Evolutionary conservation across 2,113 vertebrate species (phyloP).

Genomic region (Lathamus discolor): DNA sequence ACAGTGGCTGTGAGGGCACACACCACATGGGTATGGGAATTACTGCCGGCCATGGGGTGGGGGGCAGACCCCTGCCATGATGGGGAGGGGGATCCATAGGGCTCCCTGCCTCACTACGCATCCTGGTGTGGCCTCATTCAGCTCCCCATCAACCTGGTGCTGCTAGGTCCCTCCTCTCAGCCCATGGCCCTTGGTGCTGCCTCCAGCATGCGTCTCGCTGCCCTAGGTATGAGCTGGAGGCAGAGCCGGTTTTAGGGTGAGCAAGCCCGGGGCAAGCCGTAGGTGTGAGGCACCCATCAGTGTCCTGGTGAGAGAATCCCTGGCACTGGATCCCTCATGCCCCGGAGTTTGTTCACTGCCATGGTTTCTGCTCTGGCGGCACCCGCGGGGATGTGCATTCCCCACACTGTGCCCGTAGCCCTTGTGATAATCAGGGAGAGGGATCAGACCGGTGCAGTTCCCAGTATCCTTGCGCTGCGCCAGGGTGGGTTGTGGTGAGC

Average conservation of each 20-base stretch:
- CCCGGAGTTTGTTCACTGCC: not conserved
- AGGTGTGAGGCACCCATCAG: not conserved
- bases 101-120: not conserved
- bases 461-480: not conserved
- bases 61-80: not conserved
- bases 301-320: not conserved
- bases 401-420: not conserved
- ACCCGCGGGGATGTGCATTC: not conserved
- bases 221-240: not conserved
- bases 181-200: not conserved
- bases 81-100: not conserved
- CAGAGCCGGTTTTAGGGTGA: not conserved
- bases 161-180: not conserved
- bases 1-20: accelerated
- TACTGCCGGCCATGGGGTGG: not conserved
- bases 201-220: not conserved
- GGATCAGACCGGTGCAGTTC: accelerated
- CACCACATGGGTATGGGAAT: not conserved
- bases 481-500: not conserved
- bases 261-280: not conserved
- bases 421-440: not conserved
- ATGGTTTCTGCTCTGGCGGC: not conserved
- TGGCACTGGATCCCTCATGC: not conserved
- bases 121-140: not conserved
- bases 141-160: not conserved